These are phyloP conservation scores for Lordiphosa stackelbergi DNA, from an alignment of 1,140 invertebrate species.

Conservation along the genomic window DNA sequence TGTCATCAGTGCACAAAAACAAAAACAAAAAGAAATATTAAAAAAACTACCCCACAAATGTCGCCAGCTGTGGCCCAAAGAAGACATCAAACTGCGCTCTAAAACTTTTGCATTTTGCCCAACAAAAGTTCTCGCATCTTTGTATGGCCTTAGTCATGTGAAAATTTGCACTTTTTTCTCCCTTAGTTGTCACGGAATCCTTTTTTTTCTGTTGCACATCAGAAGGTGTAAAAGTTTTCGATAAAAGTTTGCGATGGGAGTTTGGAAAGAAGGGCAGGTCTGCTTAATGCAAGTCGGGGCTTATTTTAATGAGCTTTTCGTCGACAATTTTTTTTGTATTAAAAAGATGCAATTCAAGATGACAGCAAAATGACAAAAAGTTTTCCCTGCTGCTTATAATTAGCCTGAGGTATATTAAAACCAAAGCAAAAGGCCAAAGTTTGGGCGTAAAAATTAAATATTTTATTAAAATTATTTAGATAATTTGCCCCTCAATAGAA, in stretches of 20 bases:
- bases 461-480: conserved; percentile 49
- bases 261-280: conserved; percentile 11
- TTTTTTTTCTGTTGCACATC: conserved; percentile 26
- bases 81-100: conserved; percentile 46
- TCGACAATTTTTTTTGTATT: conserved; percentile 6
- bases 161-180: conserved; percentile 25
- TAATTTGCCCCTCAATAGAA: conserved; percentile 20
- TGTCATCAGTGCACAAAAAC: conserved; percentile 16
- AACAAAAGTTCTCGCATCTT: conserved; percentile 22
- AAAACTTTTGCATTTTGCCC: conserved; percentile 40
- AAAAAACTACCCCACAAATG: conserved; percentile 24
- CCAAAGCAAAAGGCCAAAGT: conserved; percentile 2
- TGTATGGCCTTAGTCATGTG: conserved; percentile 47
- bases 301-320: conserved; percentile 67
- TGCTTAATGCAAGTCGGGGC: conserved; percentile 41
- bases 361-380: conserved; percentile 23
- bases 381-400: conserved; percentile 48
- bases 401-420: conserved; percentile 25
- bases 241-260: conserved; percentile 23
- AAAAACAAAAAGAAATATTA: conserved; percentile 5
- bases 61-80: conserved; percentile 21
- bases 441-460: conserved; percentile 17
- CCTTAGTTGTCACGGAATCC: conserved; percentile 29
- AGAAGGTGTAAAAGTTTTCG: conserved; percentile 55
- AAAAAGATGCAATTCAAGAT: conserved; percentile 8